Evolutionary conservation across 2,113 vertebrate genomes (phyloP), one percentile per base, ranked within the genome.

Genomic region (Lamprotornis superbus): DNA sequence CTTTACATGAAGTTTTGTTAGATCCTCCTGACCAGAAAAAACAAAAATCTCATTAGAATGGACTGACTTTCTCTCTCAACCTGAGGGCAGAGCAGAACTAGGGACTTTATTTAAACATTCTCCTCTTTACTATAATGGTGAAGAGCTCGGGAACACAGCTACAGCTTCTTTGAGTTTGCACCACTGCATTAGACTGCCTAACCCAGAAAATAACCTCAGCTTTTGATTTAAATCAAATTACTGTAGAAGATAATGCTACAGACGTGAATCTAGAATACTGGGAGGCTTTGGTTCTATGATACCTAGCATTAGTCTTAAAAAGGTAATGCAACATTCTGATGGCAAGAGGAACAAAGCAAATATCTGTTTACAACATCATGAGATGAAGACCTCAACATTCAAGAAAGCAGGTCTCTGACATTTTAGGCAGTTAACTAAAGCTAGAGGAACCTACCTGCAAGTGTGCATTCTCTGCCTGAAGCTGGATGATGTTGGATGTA

Each of bases 361-460:
- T 6, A 56, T 7, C 31, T 52, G 15, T 31, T 81, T 47, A 59
- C 28, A 82, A 30, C 12, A 40, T 2, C 12, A 40, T 2, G 3
- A 91, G 46, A 79, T 28, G 10, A 71, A 79, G 21, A 35, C 18
- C 19, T 33, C n/a, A 64, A 11, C 18, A 20, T 16, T 67, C 47
- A 57, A 42, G 81, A 33, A 68, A 53, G 37, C 21, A 69, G 5
- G 15, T 22, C 5, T 84, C 65, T 52, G 11, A 59, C 55, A 59
- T 23, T 27, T 76, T 15, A 90, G 46, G 55, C 40, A 56, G 17
- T 15, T 37, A 56, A 64, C 21, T 67, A 71, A 70, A 70, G n/a
- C 60, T 46, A 53, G 71, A 30, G 64, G 64, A 93, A 93, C 96
- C 27, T 63, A 99, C 99, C 97, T 98, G 98, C 17, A 99, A 57